phyloP scores from a whole-genome alignment of 2,888 invertebrate species.

The Cerceris rybyensis region DNA sequence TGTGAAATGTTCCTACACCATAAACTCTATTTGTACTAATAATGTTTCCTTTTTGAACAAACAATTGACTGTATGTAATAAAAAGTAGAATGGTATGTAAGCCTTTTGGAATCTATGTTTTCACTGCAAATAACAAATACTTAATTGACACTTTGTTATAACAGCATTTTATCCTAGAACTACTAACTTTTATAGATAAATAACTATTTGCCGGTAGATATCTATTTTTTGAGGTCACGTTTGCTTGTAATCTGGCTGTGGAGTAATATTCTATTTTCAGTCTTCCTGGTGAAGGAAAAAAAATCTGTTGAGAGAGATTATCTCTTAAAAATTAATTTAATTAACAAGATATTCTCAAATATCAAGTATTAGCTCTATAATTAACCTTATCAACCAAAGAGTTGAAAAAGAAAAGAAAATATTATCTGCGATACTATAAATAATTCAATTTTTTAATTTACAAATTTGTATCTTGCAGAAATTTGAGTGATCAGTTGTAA shows the following conservation, averaged over 20 bases:
- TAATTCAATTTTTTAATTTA: no score
- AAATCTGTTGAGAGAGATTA: background rate
- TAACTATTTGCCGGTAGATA: background rate
- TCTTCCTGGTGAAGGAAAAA: conserved; percentile 8
- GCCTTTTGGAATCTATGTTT: background rate
- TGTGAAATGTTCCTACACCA: background rate
- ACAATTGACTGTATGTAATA: conserved; percentile 10
- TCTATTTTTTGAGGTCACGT: background rate
- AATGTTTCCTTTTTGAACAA: background rate
- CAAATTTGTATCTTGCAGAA: no score
- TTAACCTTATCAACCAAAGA: no score
- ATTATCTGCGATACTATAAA: no score
- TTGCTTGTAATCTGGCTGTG: conserved; percentile 7
- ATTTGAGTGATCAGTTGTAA: no score
- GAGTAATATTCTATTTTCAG: conserved; percentile 23
- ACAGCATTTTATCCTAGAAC: background rate
- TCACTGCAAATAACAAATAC: background rate
- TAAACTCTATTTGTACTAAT: background rate
- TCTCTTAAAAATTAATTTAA: no score
- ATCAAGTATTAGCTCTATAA: no score
- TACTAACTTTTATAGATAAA: background rate
- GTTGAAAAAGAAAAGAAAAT: no score
- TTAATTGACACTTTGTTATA: background rate
- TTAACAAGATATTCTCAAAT: no score
- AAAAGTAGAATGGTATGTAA: conserved; percentile 3